These are phyloP conservation scores for Petaurus breviceps DNA, from an alignment of 2,113 vertebrate genomes.

Conservation along the genomic window DNA sequence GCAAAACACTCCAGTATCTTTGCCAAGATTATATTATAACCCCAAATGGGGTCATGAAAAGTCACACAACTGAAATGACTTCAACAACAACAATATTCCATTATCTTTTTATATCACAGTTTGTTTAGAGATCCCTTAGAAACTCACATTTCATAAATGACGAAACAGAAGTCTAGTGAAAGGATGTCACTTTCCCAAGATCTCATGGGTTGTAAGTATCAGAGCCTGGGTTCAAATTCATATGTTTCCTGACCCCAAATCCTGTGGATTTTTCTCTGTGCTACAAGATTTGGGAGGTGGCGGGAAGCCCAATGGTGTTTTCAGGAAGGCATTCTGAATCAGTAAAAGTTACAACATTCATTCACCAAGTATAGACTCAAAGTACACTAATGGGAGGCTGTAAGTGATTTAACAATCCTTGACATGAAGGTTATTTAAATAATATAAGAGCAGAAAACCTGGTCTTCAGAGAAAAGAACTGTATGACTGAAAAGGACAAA, in stretches of 20 bases:
- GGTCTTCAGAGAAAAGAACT: not conserved
- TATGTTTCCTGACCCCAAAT: not conserved
- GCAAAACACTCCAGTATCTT: not conserved
- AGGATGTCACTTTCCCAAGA: not conserved
- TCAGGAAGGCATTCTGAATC: not conserved
- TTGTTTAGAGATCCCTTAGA: not conserved
- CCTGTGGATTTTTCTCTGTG: not conserved
- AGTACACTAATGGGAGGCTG: slow-evolving; percentile 38
- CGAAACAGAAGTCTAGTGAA: not conserved
- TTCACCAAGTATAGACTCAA: not conserved
- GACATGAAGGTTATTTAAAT: slow-evolving; percentile 52
- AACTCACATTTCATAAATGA: not conserved
- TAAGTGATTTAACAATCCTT: slow-evolving; percentile 42
- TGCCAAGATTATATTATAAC: not conserved
- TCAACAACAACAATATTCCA: not conserved
- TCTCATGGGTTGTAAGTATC: not conserved
- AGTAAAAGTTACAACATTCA: slow-evolving; percentile 26
- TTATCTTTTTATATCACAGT: not conserved
- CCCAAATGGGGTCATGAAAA: not conserved
- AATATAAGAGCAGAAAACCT: slow-evolving; percentile 29
- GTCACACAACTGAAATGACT: not conserved
- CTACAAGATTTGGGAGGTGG: not conserved
- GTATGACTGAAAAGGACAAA: slow-evolving; percentile 7
- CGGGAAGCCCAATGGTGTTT: not conserved
- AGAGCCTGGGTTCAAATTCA: not conserved